Base-by-base conservation (phyloP, 2,888 invertebrate genomes). In the Blastobasis adustella region DNA sequence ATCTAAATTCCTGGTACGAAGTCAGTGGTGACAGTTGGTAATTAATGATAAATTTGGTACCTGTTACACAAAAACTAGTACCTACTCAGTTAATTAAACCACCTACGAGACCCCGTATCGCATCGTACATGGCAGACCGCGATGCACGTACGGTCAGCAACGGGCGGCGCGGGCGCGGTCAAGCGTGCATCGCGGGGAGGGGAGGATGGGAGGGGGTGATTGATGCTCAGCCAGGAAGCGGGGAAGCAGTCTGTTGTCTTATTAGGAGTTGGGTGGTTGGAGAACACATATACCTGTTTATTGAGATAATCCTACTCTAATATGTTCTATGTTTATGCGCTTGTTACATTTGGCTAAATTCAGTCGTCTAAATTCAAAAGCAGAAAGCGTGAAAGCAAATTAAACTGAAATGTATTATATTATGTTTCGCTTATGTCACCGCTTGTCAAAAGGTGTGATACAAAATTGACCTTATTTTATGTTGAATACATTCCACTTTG, bases 121-220 rank as follows among this genome's bases (percentile, higher is more conserved):
- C 37, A 1, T 23, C 4, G 47, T 55, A n/a, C 3, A 10, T 36
- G 63, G 54, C 46, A 8, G 10, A 59, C 54, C 46, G 48, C 54
- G 57, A 66, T 67, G 79, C 81, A 81, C 80, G 82, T 75, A 67
- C 67, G 79, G 74, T 72, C 78, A 76, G 78, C 69, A 71, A 74
- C 82, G 82, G 82, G 82, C 80, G 73, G 6, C 9, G 37, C 9
- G 37, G 46, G 46, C 37, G 9, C 5, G 37, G n/a, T 37, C n/a
- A 10, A 37, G 37, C 8, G 8, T 8, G 45, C 36, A 8, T 8
- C 41, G 9, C 41, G 41, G 9, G 41, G 37, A 1, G 8, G 9
- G 41, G 37, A 1, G 8, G 10, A 42, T 4, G 36, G 41, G 36
- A 36, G 6, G 48, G 36, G 42, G 42, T n/a, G 41, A 36, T 41